A percentile compares a stretch with the other conserved stretches of the same genome.
Conservation (phyloP, 2,888 invertebrate genomes). For the Tipula confusa region DNA sequence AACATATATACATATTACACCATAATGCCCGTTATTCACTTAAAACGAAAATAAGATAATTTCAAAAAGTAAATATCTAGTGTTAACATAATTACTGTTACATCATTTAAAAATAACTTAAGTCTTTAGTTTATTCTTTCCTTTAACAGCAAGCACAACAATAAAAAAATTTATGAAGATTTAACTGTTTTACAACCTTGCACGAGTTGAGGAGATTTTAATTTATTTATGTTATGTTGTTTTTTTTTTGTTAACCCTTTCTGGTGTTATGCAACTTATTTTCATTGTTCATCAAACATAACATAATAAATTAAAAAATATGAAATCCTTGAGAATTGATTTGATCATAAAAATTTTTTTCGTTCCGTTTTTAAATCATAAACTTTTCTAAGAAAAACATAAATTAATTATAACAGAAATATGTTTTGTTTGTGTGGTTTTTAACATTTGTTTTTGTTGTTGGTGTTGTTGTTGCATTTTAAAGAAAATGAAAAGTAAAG, state of each 20-base stretch:
- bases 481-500: background rate
- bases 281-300: slow-evolving; percentile 12
- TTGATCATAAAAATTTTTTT: background rate
- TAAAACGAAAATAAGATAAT: background rate
- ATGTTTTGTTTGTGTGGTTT: background rate
- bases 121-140: background rate
- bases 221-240: slow-evolving; percentile 3
- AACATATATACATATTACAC: background rate
- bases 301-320: slow-evolving; percentile 12
- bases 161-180: slow-evolving; percentile 5
- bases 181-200: slow-evolving; percentile 25
- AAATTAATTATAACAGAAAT: background rate
- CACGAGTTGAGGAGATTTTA: slow-evolving; percentile 4
- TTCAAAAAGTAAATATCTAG: background rate
- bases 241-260: slow-evolving; percentile 7
- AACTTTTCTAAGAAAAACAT: background rate
- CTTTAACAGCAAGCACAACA: background rate
- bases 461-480: background rate
- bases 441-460: background rate
- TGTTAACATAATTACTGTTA: slow-evolving; percentile 6
- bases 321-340: slow-evolving; percentile 20
- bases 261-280: slow-evolving; percentile 3
- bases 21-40: background rate
- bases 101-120: slow-evolving; percentile 3
- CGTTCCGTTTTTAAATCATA: background rate